These are phyloP conservation scores for Aythya baeri DNA, from an alignment of 2,113 vertebrate genomes.

Conservation along the genomic window DNA sequence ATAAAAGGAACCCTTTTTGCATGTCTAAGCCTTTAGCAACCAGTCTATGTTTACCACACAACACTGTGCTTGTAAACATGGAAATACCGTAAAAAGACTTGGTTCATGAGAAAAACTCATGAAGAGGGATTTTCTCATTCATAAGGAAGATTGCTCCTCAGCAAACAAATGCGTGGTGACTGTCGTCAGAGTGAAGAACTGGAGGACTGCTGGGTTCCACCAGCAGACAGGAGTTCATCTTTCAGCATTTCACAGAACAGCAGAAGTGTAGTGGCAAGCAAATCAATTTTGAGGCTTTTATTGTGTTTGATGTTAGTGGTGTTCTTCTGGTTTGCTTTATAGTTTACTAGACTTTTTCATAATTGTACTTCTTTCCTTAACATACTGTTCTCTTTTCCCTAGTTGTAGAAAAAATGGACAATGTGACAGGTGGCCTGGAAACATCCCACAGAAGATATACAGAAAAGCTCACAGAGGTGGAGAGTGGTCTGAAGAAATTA, in stretches of 20 bases:
- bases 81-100: neutral
- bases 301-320: neutral
- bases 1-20: neutral
- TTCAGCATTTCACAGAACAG: neutral
- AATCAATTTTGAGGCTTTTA: neutral
- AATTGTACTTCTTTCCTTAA: constrained; percentile 45
- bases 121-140: constrained; percentile 9
- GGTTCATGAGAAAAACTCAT: neutral
- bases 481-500: constrained; percentile 90
- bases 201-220: neutral
- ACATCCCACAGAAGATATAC: constrained; percentile 83
- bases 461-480: constrained; percentile 90
- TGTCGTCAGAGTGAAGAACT: neutral
- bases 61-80: neutral
- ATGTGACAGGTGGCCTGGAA: constrained; percentile 90
- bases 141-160: neutral
- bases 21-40: neutral
- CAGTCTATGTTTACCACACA: neutral
- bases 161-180: neutral
- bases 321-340: neutral
- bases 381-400: constrained; percentile 53
- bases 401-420: constrained; percentile 97
- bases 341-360: neutral
- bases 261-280: neutral
- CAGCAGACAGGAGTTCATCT: neutral